Evolutionary conservation across 2,113 vertebrate genomes (phyloP).

Genomic region (Dipodomys ordii): DNA sequence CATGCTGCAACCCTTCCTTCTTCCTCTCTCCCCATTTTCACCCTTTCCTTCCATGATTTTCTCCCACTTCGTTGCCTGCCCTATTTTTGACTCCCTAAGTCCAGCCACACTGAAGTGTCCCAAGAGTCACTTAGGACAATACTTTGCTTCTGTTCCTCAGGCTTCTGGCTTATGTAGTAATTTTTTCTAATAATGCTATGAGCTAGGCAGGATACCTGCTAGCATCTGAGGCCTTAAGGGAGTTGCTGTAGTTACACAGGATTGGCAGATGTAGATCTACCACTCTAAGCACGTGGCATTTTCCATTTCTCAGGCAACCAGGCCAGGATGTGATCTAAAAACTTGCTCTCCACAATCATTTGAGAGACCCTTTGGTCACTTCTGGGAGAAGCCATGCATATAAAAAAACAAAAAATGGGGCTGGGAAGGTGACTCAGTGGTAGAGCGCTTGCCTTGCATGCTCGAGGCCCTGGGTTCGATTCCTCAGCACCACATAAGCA

Average conservation of each 20-base stretch:
- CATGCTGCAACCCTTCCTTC: neutral
- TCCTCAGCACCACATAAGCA: no score
- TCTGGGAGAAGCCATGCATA: neutral
- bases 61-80: neutral
- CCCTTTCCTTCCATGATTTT: neutral
- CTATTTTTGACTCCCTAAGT: neutral
- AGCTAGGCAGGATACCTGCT: neutral
- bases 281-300: neutral
- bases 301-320: constrained; percentile 43
- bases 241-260: neutral
- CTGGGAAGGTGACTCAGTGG: no score
- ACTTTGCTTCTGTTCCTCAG: neutral
- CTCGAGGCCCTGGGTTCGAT: no score
- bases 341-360: neutral
- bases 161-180: neutral
- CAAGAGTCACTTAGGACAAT: neutral
- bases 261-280: constrained; percentile 1
- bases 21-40: neutral
- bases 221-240: neutral
- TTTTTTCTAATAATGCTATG: constrained; percentile 18
- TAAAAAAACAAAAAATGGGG: no score
- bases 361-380: neutral
- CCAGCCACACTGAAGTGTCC: neutral
- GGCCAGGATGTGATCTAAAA: neutral
- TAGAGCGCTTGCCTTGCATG: no score